Evolutionary conservation across 2,113 vertebrate genomes (phyloP), one percentile per base, ranked within the genome.

Genomic region (Tauraco erythrolophus): DNA sequence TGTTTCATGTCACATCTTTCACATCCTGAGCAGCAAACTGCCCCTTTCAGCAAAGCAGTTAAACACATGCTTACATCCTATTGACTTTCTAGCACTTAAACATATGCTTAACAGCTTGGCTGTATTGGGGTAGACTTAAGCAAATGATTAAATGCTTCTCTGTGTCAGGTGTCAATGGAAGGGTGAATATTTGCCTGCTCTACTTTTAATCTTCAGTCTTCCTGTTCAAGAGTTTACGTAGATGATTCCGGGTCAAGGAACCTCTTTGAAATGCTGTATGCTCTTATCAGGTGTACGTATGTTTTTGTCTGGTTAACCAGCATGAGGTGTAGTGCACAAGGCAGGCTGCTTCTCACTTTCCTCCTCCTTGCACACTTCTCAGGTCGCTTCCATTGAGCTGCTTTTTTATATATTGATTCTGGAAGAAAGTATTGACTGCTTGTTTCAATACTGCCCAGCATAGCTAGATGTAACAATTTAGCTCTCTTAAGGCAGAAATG

Each of bases 381-480:
- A 92, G 81, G 57, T 92, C 13, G 4, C 75, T 97, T 97, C 84
- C 92, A 77, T 89, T 43, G 83, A 89, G 94, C 86, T 96, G 86
- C 74, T 87, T 94, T 96, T 97, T 96, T 69, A 88, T 94, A 60
- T 95, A 98, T 97, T 79, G 97, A 97, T 97, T 96, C 84, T 92
- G 88, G 87, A 79, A 75, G 82, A 88, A 92, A 50, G 68, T 97
- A 97, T 97, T 46, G 97, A 96, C 94, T 96, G 84, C 91, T 97
- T 95, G 94, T 95, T 97, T 97, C 94, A 97, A 90, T 96, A 94
- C 89, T 64, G 91, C 78, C 94, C 85, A 70, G 74, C 87, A 84
- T 96, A 94, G 97, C 94, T 93, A 92, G 96, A 94, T 95, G 93
- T 97, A 97, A 94, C 97, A 96, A 96, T 97, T 97, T 96, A 96